Conservation (phyloP, 1,140 invertebrate genomes). For the Fopius arisanus region DNA sequence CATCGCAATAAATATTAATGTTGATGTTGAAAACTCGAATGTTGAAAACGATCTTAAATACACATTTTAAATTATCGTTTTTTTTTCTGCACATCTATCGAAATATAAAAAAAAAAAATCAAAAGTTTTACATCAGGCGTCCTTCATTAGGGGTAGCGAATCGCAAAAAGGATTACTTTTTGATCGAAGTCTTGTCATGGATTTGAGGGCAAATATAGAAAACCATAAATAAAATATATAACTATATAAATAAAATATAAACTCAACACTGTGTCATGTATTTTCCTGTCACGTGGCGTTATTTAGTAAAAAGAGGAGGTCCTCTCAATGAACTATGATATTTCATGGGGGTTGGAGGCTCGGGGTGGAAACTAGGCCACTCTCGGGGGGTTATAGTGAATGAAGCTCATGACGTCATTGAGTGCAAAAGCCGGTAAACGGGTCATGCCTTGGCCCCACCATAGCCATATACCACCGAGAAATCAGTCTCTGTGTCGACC, state of each 20-base stretch:
- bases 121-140: no score
- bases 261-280: neutral
- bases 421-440: conserved; percentile 40
- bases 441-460: conserved; percentile 43
- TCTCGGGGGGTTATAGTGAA: conserved; percentile 40
- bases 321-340: conserved; percentile 47
- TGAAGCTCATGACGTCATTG: conserved; percentile 47
- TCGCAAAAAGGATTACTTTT: no score
- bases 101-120: no score
- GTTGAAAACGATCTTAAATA: no score
- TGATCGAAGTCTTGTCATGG: no score
- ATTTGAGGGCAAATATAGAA: no score
- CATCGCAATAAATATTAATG: no score
- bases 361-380: conserved; percentile 37
- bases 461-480: conserved; percentile 42
- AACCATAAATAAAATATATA: no score
- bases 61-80: no score
- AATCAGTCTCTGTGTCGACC: neutral
- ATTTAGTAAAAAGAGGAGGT: neutral
- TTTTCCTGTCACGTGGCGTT: neutral
- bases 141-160: no score
- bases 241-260: neutral
- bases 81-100: no score
- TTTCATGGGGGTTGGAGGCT: conserved; percentile 36
- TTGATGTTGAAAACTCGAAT: no score